These are phyloP conservation scores for Leontocebus nigricollis DNA, from an alignment of 2,797 vertebrate genomes.

Conservation along the genomic window DNA sequence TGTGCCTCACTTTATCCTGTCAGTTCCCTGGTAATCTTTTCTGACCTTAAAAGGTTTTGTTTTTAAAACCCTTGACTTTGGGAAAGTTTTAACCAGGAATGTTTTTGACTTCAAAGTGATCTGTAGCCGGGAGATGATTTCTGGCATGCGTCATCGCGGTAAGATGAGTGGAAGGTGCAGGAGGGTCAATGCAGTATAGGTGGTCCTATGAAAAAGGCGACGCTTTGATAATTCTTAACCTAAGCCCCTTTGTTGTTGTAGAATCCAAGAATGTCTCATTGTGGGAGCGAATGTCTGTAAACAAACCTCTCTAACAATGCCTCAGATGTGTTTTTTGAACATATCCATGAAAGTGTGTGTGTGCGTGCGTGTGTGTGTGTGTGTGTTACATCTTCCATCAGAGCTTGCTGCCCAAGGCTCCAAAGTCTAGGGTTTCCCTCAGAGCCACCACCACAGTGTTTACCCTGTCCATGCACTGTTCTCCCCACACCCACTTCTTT, in stretches of 20 bases:
- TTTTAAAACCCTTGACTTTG: slow-evolving; percentile 49
- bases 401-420: not conserved
- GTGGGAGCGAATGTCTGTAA: not conserved
- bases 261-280: slow-evolving; percentile 14
- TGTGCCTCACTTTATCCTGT: not conserved
- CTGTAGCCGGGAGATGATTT: slow-evolving; percentile 58
- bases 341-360: not conserved
- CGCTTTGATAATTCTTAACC: slow-evolving; percentile 41
- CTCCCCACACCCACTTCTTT: not conserved
- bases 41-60: slow-evolving; percentile 62
- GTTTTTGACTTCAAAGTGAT: slow-evolving; percentile 69
- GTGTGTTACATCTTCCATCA: not conserved
- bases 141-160: slow-evolving; percentile 49
- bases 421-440: not conserved
- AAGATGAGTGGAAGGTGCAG: not conserved
- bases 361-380: not conserved
- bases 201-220: not conserved
- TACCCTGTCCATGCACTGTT: not conserved
- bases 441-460: not conserved
- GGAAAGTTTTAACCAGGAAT: slow-evolving; percentile 65
- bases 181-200: not conserved
- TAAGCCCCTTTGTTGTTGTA: slow-evolving; percentile 14
- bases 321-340: slow-evolving; percentile 30
- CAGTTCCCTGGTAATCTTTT: slow-evolving; percentile 54
- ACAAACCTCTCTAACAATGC: slow-evolving; percentile 3